Evolutionary conservation across 2,113 vertebrate species (phyloP), one percentile per base, ranked within the genome.

Genomic region (Entomyzon cyanotis): DNA sequence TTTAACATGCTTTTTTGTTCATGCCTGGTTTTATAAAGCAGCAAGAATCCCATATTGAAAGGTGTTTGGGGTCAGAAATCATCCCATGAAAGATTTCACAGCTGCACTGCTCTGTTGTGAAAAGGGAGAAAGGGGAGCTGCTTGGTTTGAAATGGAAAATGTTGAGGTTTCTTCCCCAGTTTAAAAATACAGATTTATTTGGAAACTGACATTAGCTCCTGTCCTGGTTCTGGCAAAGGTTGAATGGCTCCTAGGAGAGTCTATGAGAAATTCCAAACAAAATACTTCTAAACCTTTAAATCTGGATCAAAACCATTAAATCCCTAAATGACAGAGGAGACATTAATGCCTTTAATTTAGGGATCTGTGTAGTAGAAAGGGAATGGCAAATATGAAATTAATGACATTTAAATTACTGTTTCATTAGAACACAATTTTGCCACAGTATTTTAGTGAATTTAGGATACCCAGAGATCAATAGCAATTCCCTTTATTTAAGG

Each of bases 331-430:
- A 83, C 84, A 91, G 8, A 55, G 73, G 47, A 97, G 84, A 77
- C 82, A 74, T 55, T 95, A 91, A 89, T 6, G 65, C n/a, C 50
- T 73, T 75, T 92, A 94, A 96, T 97, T 96, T 93, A 89, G 89
- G 84, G 95, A 97, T 97, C 96, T 93, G 88, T 75, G 93, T 80
- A 95, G 89, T 93, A 97, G 92, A 95, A 97, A 95, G 81, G 83
- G 90, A 97, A 95, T 94, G 94, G 93, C 93, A 97, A 97, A 96
- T 97, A 95, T 93, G 83, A 97, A 98, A 97, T 97, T 97, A 98
- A 98, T 98, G 95, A 41, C 81, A 95, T 97, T 96, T 97, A 98
- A 98, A 98, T 97, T 95, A 96, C 84, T 84, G 87, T 97, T 97
- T 97, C 95, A 97, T 97, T 97, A 96, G 95, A 95, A 97, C 96